These are phyloP conservation scores for Sminthurides aquaticus DNA, from an alignment of 2,888 invertebrate genomes.

Conservation along the genomic window DNA sequence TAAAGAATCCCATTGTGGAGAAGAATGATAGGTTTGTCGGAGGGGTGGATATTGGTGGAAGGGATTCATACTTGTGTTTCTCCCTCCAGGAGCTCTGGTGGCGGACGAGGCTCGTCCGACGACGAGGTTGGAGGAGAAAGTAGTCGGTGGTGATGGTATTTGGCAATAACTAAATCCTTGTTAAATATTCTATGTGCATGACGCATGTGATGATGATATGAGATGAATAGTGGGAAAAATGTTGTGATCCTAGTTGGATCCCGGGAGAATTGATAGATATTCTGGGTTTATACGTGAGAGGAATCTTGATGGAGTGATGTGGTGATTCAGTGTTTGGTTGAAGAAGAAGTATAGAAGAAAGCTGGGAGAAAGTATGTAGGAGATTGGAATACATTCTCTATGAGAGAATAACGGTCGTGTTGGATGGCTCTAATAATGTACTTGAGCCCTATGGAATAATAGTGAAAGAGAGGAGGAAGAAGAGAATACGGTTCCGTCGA, in stretches of 20 bases:
- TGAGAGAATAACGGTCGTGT: background rate
- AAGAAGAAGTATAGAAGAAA: background rate
- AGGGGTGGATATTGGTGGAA: too few species aligned
- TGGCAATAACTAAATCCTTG: background rate
- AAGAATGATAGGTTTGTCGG: too few species aligned
- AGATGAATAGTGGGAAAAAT: background rate
- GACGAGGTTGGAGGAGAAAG: background rate
- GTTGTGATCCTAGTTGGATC: background rate
- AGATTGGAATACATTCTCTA: background rate
- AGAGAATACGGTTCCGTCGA: background rate
- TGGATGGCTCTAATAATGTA: background rate
- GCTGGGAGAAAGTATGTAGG: background rate
- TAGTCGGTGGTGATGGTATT: background rate
- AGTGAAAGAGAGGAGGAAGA: background rate
- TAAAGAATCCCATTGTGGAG: too few species aligned
- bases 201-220: background rate
- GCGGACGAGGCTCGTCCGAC: too few species aligned
- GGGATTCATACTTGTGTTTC: too few species aligned
- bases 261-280: conserved; percentile 6
- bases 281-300: background rate
- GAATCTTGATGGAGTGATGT: background rate
- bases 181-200: background rate
- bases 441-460: background rate
- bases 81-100: too few species aligned
- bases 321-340: background rate